Conservation (phyloP, 2,797 vertebrate species). For the Acipenser transmontanus region DNA sequence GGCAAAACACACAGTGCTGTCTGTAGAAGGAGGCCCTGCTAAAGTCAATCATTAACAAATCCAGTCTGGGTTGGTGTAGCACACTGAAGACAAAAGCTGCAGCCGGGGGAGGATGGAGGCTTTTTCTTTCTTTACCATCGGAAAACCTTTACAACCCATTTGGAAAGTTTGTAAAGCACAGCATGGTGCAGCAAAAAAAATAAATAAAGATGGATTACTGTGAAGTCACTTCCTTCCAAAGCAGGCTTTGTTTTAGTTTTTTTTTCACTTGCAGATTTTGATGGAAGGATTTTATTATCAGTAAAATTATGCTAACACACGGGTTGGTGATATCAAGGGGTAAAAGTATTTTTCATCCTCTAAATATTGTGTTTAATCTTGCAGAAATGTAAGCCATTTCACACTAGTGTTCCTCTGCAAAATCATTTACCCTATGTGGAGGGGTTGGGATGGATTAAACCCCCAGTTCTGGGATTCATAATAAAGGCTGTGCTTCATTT, state of each 20-base stretch:
- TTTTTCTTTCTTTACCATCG: constrained; percentile 27
- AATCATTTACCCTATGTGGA: no score
- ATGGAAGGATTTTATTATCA: no score
- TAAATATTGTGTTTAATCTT: no score
- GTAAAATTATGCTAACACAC: no score
- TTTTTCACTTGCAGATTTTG: background rate
- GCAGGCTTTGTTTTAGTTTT: constrained; percentile 3
- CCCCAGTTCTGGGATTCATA: no score
- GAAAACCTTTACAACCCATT: constrained; percentile 35
- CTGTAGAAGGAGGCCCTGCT: constrained; percentile 30
- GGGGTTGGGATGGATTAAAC: no score
- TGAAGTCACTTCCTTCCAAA: constrained; percentile 26
- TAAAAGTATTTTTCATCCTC: no score
- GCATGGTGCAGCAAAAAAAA: constrained; percentile 35
- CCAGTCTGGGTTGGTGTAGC: constrained; percentile 24
- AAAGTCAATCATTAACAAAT: constrained; percentile 39
- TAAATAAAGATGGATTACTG: constrained; percentile 35
- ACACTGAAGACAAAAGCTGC: constrained; percentile 42
- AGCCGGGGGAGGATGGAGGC: constrained; percentile 35
- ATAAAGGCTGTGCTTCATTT: no score
- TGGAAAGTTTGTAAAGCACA: constrained; percentile 40
- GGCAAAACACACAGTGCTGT: constrained; percentile 44
- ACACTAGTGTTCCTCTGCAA: no score
- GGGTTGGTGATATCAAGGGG: no score
- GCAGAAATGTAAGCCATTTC: no score